Conservation (phyloP, 2,797 vertebrate species). For the Melanotaenia pygmaea region DNA sequence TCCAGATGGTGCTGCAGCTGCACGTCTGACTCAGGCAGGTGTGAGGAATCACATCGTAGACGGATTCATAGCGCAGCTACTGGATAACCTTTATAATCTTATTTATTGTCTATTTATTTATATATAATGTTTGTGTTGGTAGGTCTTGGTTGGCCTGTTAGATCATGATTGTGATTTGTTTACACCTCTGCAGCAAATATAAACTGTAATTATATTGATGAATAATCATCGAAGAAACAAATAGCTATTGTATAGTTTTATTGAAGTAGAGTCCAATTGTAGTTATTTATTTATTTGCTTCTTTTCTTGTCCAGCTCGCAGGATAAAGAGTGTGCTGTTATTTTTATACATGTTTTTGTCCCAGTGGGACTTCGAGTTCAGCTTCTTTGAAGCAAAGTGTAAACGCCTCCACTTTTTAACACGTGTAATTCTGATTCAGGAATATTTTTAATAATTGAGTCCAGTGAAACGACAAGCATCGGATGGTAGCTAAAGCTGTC, state of each 20-base stretch:
- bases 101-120: constrained; percentile 41
- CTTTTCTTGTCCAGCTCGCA: not conserved
- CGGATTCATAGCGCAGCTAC: not conserved
- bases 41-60: too few species aligned
- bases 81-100: constrained; percentile 15
- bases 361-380: constrained; percentile 53
- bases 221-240: constrained; percentile 15
- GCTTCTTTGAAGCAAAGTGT: constrained; percentile 69
- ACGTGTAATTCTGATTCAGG: too few species aligned
- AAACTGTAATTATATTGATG: constrained; percentile 42
- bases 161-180: constrained; percentile 20
- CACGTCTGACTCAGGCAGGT: too few species aligned
- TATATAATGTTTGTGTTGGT: constrained; percentile 3
- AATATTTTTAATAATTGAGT: too few species aligned
- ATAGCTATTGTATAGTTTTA: constrained; percentile 51
- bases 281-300: constrained; percentile 51
- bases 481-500: too few species aligned
- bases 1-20: too few species aligned
- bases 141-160: constrained; percentile 7
- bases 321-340: constrained; percentile 23
- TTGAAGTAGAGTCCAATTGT: constrained; percentile 26
- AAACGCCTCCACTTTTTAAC: constrained; percentile 1
- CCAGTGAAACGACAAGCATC: too few species aligned
- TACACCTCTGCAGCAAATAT: constrained; percentile 26
- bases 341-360: constrained; percentile 44